Percentiles rank a stretch among this genome's conserved stretches.
These are phyloP conservation scores for Bombus cullumanus DNA, from an alignment of 1,140 invertebrate genomes.

Conservation along the genomic window DNA sequence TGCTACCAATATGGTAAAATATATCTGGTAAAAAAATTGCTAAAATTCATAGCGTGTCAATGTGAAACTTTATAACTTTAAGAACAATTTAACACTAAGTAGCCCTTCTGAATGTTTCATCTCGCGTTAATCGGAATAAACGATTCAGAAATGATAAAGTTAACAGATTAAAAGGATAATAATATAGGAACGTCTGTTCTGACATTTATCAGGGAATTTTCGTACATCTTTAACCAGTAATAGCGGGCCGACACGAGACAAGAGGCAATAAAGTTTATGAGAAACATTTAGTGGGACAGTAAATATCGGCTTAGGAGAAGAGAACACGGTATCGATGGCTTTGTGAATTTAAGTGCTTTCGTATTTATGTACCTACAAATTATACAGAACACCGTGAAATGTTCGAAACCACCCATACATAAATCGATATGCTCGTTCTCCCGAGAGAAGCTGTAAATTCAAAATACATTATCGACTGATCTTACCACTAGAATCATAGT, in stretches of 20 bases:
- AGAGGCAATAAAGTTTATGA: conserved; percentile 62
- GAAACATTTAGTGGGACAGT: conserved; percentile 69
- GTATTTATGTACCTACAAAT: conserved; percentile 67
- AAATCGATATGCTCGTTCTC: conserved; percentile 52
- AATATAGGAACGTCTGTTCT: not conserved
- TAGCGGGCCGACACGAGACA: not conserved
- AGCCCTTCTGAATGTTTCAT: no score
- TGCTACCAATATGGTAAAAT: no score
- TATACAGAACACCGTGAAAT: conserved; percentile 46
- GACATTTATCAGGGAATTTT: not conserved
- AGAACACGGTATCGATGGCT: conserved; percentile 32
- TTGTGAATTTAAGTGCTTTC: conserved; percentile 50
- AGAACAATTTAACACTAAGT: no score
- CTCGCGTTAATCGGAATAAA: no score
- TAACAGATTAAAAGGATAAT: not conserved
- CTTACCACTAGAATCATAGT: not conserved
- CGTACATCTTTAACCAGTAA: not conserved
- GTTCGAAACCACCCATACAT: conserved; percentile 28
- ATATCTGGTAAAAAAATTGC: no score
- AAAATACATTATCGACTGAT: conserved; percentile 34
- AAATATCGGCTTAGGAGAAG: conserved; percentile 66
- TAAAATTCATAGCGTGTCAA: no score
- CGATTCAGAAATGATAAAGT: not conserved
- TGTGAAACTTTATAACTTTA: no score
- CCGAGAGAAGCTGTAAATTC: conserved; percentile 43